Conservation (phyloP, 1,140 invertebrate genomes). For the Hylaeus anthracinus region DNA sequence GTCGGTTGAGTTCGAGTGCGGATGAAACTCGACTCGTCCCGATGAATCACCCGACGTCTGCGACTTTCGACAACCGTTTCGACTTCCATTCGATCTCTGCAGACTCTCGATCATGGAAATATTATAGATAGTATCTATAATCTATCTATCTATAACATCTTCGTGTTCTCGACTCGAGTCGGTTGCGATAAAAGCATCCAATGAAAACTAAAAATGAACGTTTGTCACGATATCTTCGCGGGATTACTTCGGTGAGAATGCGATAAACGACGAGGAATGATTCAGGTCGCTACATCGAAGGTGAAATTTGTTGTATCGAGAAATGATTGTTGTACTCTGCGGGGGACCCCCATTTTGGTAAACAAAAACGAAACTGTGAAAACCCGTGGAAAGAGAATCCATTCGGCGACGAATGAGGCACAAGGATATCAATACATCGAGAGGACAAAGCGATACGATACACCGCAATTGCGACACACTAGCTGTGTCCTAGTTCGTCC, state of each 20-base stretch:
- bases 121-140: too few relatives aligned
- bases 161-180: too few relatives aligned
- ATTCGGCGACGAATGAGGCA: background rate
- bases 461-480: background rate
- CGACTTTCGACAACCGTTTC: background rate
- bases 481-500: background rate
- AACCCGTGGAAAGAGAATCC: background rate
- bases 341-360: background rate
- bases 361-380: background rate
- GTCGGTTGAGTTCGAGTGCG: conserved; percentile 14
- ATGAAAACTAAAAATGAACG: too few relatives aligned
- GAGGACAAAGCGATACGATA: background rate
- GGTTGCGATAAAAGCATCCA: too few relatives aligned
- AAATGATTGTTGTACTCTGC: background rate
- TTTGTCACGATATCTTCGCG: too few relatives aligned
- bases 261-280: too few relatives aligned
- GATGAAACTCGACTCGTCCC: background rate
- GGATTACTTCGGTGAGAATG: too few relatives aligned
- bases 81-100: background rate
- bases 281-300: too few relatives aligned
- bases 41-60: conserved; percentile 14
- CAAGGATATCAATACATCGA: background rate
- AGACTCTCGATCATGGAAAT: background rate
- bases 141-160: too few relatives aligned
- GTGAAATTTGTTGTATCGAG: too few relatives aligned